Conservation (phyloP, 1,140 invertebrate genomes). For the Bombus superbus region DNA sequence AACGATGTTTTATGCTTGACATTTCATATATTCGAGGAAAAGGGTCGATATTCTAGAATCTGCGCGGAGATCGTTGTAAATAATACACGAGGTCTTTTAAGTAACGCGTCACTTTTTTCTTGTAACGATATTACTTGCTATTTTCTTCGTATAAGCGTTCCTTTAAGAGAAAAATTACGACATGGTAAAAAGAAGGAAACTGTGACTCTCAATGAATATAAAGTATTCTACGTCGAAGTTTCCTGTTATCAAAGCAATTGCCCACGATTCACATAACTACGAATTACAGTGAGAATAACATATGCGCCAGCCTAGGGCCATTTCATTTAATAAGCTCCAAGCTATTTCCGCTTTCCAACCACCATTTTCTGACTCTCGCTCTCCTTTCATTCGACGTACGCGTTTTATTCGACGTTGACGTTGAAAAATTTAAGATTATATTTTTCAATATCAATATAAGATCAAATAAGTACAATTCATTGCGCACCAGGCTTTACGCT, state of each 20-base stretch:
- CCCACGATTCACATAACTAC: neutral
- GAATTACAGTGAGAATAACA: neutral
- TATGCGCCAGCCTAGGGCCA: neutral
- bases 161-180: neutral
- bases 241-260: neutral
- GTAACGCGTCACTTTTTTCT: neutral
- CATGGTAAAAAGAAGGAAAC: neutral
- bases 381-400: neutral
- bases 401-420: neutral
- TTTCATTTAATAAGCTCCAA: neutral
- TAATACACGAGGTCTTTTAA: neutral
- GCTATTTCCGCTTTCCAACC: neutral
- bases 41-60: neutral
- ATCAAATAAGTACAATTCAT: too few species aligned
- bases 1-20: slow-evolving; percentile 11
- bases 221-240: neutral
- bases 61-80: neutral
- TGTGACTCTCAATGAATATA: neutral
- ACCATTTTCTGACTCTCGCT: neutral
- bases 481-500: neutral
- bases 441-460: too few species aligned
- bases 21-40: neutral
- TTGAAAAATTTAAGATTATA: neutral
- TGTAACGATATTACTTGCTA: neutral
- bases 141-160: too few species aligned